These are phyloP conservation scores for Cathartes aura DNA, from an alignment of 2,113 vertebrate genomes.

Conservation along the genomic window DNA sequence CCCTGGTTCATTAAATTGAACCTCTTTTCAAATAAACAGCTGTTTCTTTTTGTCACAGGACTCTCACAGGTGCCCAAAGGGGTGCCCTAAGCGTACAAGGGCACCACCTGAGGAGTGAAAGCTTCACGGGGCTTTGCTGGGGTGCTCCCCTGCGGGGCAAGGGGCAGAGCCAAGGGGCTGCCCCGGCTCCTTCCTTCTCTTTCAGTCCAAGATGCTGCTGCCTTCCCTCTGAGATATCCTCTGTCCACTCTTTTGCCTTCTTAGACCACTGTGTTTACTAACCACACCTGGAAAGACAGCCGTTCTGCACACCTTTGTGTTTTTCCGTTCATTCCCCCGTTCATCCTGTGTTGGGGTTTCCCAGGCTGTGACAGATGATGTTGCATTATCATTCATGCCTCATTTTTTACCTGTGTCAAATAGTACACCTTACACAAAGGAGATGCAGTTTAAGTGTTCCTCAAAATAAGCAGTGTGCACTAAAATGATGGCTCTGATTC, in stretches of 20 bases:
- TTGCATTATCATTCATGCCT: neutral
- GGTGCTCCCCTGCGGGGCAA: rapidly evolving
- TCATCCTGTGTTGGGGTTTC: neutral
- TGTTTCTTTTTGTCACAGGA: neutral
- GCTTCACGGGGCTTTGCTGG: neutral
- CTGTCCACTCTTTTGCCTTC: neutral
- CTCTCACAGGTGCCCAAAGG: neutral
- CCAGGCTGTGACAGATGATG: neutral
- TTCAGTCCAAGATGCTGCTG: neutral
- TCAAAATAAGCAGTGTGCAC: neutral
- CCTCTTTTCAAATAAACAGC: neutral
- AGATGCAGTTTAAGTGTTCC: neutral
- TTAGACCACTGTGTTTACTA: neutral
- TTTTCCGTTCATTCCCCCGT: neutral
- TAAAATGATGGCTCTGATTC: neutral
- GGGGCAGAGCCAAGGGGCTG: neutral
- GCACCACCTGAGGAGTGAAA: neutral
- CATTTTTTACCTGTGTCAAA: neutral
- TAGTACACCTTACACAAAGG: neutral
- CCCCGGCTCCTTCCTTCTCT: neutral
- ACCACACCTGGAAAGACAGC: neutral
- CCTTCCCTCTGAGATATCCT: neutral
- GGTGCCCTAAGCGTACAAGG: neutral
- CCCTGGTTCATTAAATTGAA: neutral
- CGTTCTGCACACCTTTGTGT: neutral